These are phyloP conservation scores for Copidosoma floridanum DNA, from an alignment of 1,140 invertebrate genomes.

Conservation along the genomic window DNA sequence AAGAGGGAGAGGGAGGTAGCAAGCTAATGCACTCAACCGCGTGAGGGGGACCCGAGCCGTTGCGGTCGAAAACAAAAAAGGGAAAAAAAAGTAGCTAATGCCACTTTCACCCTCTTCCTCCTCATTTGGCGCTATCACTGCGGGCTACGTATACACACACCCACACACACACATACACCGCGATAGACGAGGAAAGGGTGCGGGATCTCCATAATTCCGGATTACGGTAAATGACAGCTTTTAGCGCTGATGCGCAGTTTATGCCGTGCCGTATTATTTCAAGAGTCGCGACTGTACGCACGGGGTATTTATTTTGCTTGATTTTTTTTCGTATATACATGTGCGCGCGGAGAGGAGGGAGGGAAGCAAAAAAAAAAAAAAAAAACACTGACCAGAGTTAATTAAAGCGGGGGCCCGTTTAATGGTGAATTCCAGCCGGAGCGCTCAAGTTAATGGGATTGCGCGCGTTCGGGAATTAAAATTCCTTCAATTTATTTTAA, in stretches of 20 bases:
- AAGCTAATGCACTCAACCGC: slow-evolving; percentile 35
- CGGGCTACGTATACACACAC: too few species aligned
- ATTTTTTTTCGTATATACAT: slow-evolving; percentile 38
- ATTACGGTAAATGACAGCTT: slow-evolving; percentile 58
- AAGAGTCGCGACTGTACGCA: slow-evolving; percentile 35
- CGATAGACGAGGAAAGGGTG: slow-evolving; percentile 10
- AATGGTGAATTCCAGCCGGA: neutral
- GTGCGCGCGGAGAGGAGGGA: slow-evolving; percentile 22
- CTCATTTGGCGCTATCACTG: slow-evolving; percentile 21
- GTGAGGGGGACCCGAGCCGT: too few species aligned
- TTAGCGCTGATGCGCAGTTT: slow-evolving; percentile 56
- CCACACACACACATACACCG: too few species aligned
- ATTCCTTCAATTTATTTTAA: slow-evolving; percentile 14
- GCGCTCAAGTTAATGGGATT: slow-evolving; percentile 7
- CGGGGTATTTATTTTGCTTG: slow-evolving; percentile 8
- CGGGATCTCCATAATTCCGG: slow-evolving; percentile 54
- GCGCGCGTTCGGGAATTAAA: slow-evolving; percentile 6
- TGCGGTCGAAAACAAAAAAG: slow-evolving; percentile 21
- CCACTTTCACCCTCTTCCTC: slow-evolving; percentile 10
- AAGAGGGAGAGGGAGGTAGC: slow-evolving; percentile 5
- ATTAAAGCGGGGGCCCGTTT: slow-evolving; percentile 18
- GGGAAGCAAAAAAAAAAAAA: slow-evolving; percentile 3
- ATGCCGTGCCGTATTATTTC: slow-evolving; percentile 55
- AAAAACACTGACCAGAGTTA: slow-evolving; percentile 15
- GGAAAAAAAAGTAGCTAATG: slow-evolving; percentile 22